A percentile compares a stretch with the other conserved stretches of the same genome.
Evolutionary conservation across 2,113 vertebrate species (phyloP).

Genomic region (Gorilla gorilla): DNA sequence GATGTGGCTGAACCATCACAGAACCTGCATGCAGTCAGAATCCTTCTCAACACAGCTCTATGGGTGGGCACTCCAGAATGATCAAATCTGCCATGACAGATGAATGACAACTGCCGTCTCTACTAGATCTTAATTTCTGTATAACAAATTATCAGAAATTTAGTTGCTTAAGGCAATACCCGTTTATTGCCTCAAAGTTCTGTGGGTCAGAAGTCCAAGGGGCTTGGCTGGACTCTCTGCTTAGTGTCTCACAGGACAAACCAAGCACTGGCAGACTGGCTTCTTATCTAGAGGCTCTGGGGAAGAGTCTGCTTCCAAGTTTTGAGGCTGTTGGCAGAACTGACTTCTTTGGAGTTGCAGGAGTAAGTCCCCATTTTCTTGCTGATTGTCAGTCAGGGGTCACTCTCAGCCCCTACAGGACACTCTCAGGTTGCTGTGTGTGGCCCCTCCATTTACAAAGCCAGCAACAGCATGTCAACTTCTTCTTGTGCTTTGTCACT

Average conservation of each 20-base stretch:
- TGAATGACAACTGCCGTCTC: neutral
- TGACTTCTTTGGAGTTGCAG: neutral
- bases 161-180: neutral
- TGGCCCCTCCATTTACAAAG: neutral
- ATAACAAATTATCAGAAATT: neutral
- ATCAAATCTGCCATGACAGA: neutral
- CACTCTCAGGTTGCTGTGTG: neutral
- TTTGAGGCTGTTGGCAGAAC: neutral
- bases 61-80: neutral
- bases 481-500: no score
- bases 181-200: neutral
- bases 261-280: neutral
- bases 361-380: no score
- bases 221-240: neutral
- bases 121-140: neutral
- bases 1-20: no score
- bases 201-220: neutral
- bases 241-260: neutral
- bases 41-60: neutral
- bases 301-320: neutral
- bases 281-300: neutral
- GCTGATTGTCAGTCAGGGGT: neutral
- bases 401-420: neutral
- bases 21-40: neutral
- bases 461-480: neutral